Conservation (phyloP, 2,113 vertebrate species). For the Cacatua alba region DNA sequence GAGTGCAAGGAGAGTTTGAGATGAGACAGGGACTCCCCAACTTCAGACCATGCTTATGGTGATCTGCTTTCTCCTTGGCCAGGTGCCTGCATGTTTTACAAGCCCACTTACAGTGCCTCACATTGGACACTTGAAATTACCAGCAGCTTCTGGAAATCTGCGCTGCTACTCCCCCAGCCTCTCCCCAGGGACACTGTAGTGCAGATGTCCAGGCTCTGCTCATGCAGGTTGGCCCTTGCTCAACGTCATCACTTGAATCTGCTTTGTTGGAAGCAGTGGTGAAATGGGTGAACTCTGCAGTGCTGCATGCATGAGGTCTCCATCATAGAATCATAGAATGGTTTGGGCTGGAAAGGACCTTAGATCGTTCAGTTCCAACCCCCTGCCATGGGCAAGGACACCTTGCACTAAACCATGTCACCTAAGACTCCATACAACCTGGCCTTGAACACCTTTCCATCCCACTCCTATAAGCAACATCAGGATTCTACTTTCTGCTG, state of each 20-base stretch:
- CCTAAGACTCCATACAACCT: neutral
- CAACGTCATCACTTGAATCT: rapidly evolving
- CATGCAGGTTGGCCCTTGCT: neutral
- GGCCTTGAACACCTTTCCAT: neutral
- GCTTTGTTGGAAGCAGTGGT: rapidly evolving
- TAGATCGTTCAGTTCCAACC: neutral
- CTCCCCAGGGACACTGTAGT: neutral
- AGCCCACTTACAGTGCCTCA: constrained; percentile 10
- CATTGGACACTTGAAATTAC: neutral
- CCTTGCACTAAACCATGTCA: neutral
- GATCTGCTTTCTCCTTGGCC: neutral
- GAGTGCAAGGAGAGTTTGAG: neutral
- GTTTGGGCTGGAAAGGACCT: neutral
- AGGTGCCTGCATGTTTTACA: neutral
- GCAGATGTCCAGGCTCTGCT: neutral
- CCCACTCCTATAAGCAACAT: neutral
- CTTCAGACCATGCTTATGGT: neutral
- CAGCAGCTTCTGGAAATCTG: neutral
- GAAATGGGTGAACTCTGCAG: neutral
- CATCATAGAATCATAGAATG: neutral
- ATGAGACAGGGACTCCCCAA: neutral
- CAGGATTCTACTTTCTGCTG: neutral
- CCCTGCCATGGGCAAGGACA: neutral
- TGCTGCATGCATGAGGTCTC: rapidly evolving
- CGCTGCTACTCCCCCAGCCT: neutral